These are phyloP conservation scores for Sycobia sp. DNA, from an alignment of 1,140 invertebrate species.

Conservation along the genomic window DNA sequence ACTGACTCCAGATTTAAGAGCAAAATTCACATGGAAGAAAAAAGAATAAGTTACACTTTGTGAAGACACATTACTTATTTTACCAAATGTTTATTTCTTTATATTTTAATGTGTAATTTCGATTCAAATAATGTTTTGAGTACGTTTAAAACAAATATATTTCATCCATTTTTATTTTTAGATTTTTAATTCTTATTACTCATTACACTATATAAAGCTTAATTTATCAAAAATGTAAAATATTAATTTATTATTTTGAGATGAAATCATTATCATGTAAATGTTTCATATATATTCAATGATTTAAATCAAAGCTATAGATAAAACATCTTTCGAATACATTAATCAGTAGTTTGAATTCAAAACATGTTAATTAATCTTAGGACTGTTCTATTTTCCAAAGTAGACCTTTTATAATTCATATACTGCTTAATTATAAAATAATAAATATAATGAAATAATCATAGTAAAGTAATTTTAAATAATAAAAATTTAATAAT, in stretches of 20 bases:
- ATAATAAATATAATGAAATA: background rate
- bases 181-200: constrained; percentile 11
- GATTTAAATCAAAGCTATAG: background rate
- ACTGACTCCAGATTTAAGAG: constrained; percentile 39
- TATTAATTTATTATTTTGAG: constrained; percentile 22
- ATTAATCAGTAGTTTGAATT: constrained; percentile 2
- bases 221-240: constrained; percentile 19
- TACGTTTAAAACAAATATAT: background rate
- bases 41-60: constrained; percentile 40
- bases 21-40: constrained; percentile 58
- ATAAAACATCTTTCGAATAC: constrained; percentile 4
- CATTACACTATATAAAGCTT: constrained; percentile 4
- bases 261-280: constrained; percentile 11
- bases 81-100: background rate
- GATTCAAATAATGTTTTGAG: background rate
- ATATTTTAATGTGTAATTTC: background rate
- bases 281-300: constrained; percentile 10
- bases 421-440: background rate
- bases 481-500: background rate
- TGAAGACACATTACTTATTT: constrained; percentile 10
- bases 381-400: background rate
- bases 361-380: constrained; percentile 2
- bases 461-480: too few species aligned
- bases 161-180: constrained; percentile 10
- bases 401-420: background rate